A percentile compares a stretch with the other conserved stretches of the same genome.
Evolutionary conservation across 1,140 invertebrate genomes (phyloP).

Genomic region (Bombus superbus): DNA sequence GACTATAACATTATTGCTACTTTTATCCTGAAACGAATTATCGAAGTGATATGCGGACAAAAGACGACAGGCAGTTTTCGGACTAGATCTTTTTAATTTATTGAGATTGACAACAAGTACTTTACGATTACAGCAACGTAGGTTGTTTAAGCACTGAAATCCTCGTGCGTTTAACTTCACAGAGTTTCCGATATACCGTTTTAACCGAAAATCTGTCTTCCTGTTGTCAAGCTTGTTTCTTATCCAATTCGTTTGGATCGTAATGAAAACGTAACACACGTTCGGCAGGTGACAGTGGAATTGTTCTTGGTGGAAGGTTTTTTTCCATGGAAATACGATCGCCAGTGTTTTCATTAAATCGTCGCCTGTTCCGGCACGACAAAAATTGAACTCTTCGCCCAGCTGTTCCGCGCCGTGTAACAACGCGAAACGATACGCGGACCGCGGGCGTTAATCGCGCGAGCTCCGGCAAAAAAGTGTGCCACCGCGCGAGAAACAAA

Average conservation of each 20-base stretch:
- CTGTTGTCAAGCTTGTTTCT: slow-evolving; percentile 25
- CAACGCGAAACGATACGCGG: slow-evolving; percentile 54
- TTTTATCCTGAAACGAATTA: neutral
- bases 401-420: slow-evolving; percentile 61
- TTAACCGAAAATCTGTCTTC: neutral
- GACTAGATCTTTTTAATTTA: neutral
- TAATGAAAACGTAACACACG: slow-evolving; percentile 32
- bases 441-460: slow-evolving; percentile 35
- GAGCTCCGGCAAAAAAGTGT: slow-evolving; percentile 45
- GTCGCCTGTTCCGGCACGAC: slow-evolving; percentile 51
- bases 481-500: slow-evolving; percentile 46
- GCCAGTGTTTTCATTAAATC: slow-evolving; percentile 56
- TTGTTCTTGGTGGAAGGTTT: slow-evolving; percentile 42
- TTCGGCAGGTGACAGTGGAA: slow-evolving; percentile 59
- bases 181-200: neutral
- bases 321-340: slow-evolving; percentile 45
- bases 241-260: slow-evolving; percentile 29
- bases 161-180: neutral
- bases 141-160: neutral
- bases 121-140: neutral
- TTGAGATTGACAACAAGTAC: neutral
- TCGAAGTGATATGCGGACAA: neutral
- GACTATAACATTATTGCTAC: no score
- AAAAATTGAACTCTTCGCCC: slow-evolving; percentile 65
- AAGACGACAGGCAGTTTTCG: neutral